phyloP scores from a whole-genome alignment of 2,888 invertebrate species.

The Melangyna quadrimaculata region DNA sequence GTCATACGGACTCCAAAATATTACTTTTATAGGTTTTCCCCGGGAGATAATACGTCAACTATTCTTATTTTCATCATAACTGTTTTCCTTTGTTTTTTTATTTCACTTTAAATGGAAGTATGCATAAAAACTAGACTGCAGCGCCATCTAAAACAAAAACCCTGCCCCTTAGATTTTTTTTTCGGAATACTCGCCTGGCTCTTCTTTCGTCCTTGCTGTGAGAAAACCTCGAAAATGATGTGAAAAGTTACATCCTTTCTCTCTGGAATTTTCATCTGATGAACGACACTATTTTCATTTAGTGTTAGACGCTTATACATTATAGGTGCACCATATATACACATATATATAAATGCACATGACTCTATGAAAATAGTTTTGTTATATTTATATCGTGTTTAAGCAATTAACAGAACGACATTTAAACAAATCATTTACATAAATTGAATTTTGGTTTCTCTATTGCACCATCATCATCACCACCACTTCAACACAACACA shows the following conservation, averaged over 20 bases:
- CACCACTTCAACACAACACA: neutral
- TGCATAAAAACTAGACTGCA: too few relatives aligned
- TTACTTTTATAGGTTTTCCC: neutral
- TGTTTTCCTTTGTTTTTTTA: too few relatives aligned
- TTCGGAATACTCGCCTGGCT: neutral
- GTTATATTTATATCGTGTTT: conserved; percentile 2
- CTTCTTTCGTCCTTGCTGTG: neutral
- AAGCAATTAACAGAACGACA: conserved; percentile 46
- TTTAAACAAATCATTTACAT: conserved; percentile 56
- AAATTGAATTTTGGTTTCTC: conserved; percentile 56
- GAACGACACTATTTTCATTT: conserved; percentile 48
- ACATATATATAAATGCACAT: too few relatives aligned
- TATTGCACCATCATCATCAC: neutral
- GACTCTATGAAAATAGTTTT: too few relatives aligned
- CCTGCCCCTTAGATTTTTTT: neutral
- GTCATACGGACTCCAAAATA: neutral
- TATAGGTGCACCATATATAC: neutral
- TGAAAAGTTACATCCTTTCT: conserved; percentile 62
- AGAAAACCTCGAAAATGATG: conserved; percentile 54
- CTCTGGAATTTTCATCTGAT: conserved; percentile 19
- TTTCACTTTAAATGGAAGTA: too few relatives aligned
- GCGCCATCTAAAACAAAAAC: too few relatives aligned
- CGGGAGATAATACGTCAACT: neutral
- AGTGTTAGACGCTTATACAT: neutral
- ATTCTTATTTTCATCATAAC: too few relatives aligned